Conservation (phyloP, 2,113 vertebrate species). For the Pluvianellus socialis region DNA sequence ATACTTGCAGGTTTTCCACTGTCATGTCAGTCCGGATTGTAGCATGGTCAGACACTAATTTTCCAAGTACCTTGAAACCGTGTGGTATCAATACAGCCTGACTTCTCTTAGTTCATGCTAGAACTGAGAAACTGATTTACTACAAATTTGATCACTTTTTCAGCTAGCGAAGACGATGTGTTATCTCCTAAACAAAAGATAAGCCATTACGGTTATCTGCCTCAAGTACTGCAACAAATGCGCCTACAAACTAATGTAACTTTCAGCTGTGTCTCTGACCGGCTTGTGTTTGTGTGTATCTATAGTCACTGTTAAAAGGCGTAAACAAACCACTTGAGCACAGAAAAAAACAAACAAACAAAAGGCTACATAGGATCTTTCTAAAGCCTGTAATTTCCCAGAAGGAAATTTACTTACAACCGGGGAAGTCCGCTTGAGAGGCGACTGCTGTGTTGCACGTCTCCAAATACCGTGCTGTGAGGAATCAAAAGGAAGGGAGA, state of each 20-base stretch:
- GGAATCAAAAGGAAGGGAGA: neutral
- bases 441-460: too few relatives aligned
- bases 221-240: neutral
- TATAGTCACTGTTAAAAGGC: neutral
- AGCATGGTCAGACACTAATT: neutral
- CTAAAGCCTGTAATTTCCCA: neutral
- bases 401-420: neutral
- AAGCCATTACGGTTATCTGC: neutral
- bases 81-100: neutral
- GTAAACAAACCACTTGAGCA: neutral
- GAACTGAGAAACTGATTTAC: neutral
- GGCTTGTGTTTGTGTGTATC: neutral
- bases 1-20: neutral
- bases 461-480: neutral
- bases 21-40: neutral
- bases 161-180: neutral
- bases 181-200: rapidly evolving
- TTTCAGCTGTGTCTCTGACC: neutral
- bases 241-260: neutral
- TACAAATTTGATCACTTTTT: neutral
- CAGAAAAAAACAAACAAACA: rapidly evolving
- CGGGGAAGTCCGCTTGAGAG: neutral
- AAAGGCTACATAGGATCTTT: neutral
- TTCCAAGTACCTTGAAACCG: neutral
- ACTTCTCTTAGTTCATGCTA: neutral